Base-by-base conservation (phyloP, 2,113 vertebrate species). In the Collichthys lucidus region DNA sequence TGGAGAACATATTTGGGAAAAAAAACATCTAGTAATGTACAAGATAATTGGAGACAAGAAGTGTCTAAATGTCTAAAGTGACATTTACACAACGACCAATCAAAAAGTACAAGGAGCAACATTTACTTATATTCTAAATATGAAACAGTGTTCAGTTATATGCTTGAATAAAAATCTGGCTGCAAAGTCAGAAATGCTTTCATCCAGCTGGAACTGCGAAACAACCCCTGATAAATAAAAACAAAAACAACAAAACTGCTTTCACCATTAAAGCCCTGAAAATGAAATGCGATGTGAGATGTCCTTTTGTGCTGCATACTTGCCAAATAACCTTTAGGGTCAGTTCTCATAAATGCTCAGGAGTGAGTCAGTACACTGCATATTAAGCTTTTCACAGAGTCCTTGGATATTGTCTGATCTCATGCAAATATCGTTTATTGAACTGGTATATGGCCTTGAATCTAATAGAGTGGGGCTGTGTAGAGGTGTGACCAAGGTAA, bases 331-430 rank as follows among this genome's bases (percentile, higher is more conserved):
- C 11, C 14, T n/a, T 63, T 35, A 44, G 17, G 17, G 8, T 19
- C 19, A 20, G 49, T 17, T 42, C 11, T 47, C 4, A 52, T 22
- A 11, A 40, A 0, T 1, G 3, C 8, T 11, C 17, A 17, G 2
- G 24, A 53, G 31, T 31, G 49, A 71, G 15, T 67, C 22, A 16
- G 5, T 19, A n/a, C 26, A 56, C 59, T 12, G 15, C 7, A 80
- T 20, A 47, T 60, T 7, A 44, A 74, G 55, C 62, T 47, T 46
- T 20, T 29, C 19, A 20, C 14, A 8, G 20, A 44, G 42, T 68
- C 80, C 44, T 75, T 76, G 53, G 17, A 9, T 61, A 62, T 65
- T 64, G 29, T 59, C 8, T 10, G 47, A 26, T 49, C 40, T 57
- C 65, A 29, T 53, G 50, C 31, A 65, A 60, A 56, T 12, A 31